phyloP scores from a whole-genome alignment of 2,797 vertebrate species.

The Echeneis naucrates region DNA sequence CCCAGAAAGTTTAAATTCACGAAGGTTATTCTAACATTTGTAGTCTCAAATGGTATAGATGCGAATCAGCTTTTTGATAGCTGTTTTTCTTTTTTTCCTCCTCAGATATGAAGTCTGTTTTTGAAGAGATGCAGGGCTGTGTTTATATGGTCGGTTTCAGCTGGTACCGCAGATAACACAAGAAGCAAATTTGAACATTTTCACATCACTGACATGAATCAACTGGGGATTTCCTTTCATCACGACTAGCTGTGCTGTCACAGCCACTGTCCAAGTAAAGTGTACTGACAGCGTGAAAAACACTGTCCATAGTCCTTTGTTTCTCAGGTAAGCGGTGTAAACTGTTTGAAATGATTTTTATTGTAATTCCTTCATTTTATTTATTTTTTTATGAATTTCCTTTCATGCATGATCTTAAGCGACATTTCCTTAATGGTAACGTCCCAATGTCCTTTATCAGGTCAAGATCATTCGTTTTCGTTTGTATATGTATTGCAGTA shows the following conservation, averaged over 20 bases:
- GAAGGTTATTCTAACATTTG: conserved; percentile 8
- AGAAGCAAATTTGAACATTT: conserved; percentile 53
- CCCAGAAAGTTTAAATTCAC: conserved; percentile 11
- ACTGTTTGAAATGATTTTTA: too few species aligned
- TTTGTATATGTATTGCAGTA: conserved; percentile 11
- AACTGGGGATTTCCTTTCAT: conserved; percentile 58
- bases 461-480: conserved; percentile 45
- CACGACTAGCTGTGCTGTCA: conserved; percentile 32
- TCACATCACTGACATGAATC: conserved; percentile 57
- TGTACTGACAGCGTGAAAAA: conserved; percentile 18
- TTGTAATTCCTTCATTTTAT: too few species aligned
- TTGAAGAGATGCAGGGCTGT: conserved; percentile 33
- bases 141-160: conserved; percentile 54
- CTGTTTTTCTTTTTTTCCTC: conserved; percentile 1
- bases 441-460: conserved; percentile 32
- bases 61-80: conserved; percentile 21
- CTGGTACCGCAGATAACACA: conserved; percentile 60
- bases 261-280: conserved; percentile 37
- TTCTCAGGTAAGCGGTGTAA: conserved; percentile 11
- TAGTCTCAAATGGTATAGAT: conserved; percentile 17
- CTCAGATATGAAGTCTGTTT: conserved; percentile 24
- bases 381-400: conserved; percentile 52
- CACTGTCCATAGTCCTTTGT: conserved; percentile 5
- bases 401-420: conserved; percentile 25
- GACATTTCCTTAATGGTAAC: conserved; percentile 8